Base-by-base conservation (phyloP, 37 sponge, comb jelly and placozoan genomes). In the Axinella damicornis region DNA sequence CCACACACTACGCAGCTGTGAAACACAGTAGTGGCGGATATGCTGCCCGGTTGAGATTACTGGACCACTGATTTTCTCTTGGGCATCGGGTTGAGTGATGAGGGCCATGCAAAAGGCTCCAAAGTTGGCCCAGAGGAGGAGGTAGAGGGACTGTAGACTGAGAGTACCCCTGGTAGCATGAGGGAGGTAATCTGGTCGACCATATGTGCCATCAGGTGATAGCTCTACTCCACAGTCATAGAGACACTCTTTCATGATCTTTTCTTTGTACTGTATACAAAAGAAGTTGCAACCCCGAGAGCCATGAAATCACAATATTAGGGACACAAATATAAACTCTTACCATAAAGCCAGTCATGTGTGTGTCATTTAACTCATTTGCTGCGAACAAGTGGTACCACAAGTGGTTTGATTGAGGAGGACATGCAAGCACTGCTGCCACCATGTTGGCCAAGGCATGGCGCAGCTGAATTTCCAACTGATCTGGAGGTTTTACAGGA, bases 271-370 rank as follows among this genome's bases (percentile, higher is more conserved):
- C 73, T 73, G 73, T 40, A 34, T 2, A 21, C 5, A 11, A 61
- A 11, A 14, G 14, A 25, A 22, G 2, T n/a, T n/a, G n/a, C n/a
- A n/a, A n/a, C n/a, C n/a, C n/a, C n/a, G n/a, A n/a, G n/a, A 61
- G 62, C 5, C 27, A 27, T 61, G 62, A 61, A 4, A 14, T 61
- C 4, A 4, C 12, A 6, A 27, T 25, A 11, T 25, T 2, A 6
- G 11, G 9, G 46, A 17, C 36, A 77, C 59, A 5, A 57, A 18
- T 24, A n/a, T 38, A 57, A 18, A 27, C 12, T 46, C 70, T 80
- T 53, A 92, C 92, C 92, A 92, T 83, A 69, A 74, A 81, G 17
- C 92, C 92, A 76, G 88, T 58, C 69, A 94, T 19, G 65, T 38
- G 84, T 16, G 94, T 86, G 36, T 56, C 76, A 52, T 30, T 54